Evolutionary conservation across 2,797 vertebrate genomes (phyloP).

Genomic region (Cirrhinus molitorella): DNA sequence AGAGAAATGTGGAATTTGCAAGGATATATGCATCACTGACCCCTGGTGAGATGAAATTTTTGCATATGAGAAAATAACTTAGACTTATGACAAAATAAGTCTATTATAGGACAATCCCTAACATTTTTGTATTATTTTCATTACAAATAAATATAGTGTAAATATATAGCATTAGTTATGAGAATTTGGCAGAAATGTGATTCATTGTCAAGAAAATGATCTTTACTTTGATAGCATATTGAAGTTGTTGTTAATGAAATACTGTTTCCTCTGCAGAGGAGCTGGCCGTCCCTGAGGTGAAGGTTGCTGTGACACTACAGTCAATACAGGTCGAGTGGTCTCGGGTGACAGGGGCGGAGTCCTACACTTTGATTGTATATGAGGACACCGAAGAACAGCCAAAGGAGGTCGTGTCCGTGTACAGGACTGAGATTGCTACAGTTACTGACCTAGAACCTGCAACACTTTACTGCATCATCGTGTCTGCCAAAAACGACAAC

Average conservation of each 20-base stretch:
- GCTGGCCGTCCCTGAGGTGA: slow-evolving; percentile 62
- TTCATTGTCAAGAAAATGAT: background rate
- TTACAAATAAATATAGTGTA: background rate
- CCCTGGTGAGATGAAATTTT: slow-evolving; percentile 3
- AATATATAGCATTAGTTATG: background rate
- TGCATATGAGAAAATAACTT: no score
- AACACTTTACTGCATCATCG: slow-evolving; percentile 72
- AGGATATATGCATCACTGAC: slow-evolving; percentile 31
- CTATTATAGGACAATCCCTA: no score
- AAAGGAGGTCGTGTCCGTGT: slow-evolving; percentile 49
- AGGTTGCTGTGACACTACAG: slow-evolving; percentile 44
- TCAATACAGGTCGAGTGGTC: slow-evolving; percentile 72
- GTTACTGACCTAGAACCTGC: slow-evolving; percentile 68
- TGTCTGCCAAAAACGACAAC: slow-evolving; percentile 70
- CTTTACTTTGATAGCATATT: background rate
- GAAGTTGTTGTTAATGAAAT: background rate
- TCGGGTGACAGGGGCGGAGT: slow-evolving; percentile 59
- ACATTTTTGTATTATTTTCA: no score
- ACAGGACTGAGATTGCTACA: slow-evolving; percentile 48
- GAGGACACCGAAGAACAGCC: slow-evolving; percentile 16
- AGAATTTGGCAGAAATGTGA: background rate
- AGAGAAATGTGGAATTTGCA: slow-evolving; percentile 67
- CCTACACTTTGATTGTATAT: slow-evolving; percentile 70
- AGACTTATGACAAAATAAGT: no score
- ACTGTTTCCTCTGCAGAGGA: slow-evolving; percentile 52